Evolutionary conservation across 2,888 invertebrate species (phyloP), one percentile per base, ranked within the genome.

Genomic region (Drosophila prolongata): DNA sequence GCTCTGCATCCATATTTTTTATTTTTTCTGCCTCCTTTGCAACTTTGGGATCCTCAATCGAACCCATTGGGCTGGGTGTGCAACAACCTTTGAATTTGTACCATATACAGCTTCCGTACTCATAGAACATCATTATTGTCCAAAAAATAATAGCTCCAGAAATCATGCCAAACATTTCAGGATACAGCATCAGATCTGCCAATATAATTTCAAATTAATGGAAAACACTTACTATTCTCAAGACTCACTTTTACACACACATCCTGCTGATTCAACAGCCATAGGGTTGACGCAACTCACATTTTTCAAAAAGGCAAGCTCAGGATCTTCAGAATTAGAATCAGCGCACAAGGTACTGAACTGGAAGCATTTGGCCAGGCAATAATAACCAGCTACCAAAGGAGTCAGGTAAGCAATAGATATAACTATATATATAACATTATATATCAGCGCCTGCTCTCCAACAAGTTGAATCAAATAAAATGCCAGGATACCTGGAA

Each of bases 1-100:
- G 91, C 0, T 83, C 46, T 10, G 78, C 60, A 2, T 92, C 79
- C 57, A 93, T 90, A 6, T 80, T 80, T 19, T 89, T 79, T 1
- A 94, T 93, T 77, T 92, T 93, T 0, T 80, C 58, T 2, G 37
- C 13, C 16, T 40, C 35, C 1, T 13, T 34, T 4, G 19, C 35
- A 6, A 61, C 42, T 46, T 54, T 46, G 5, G 24, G 8, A 42
- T 66, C 54, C 6, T 49, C n/a, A 19, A 16, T 53, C 6, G 10
- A 1, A 2, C 2, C 13, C 6, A 14, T 24, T 11, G 6, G 5
- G 1, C 6, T 8, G 1, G 0, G 0, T 0, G 11, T 4, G 9
- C 34, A 24, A 4, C 11, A 43, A 1, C 34, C 13, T 1, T 35
- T 53, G 5, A 24, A 2, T 5, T 3, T 11, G 14, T 53, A 53